Percentiles rank a stretch among this genome's conserved stretches.
Conservation (phyloP, 2,888 invertebrate genomes). For the Xylocampa areola region DNA sequence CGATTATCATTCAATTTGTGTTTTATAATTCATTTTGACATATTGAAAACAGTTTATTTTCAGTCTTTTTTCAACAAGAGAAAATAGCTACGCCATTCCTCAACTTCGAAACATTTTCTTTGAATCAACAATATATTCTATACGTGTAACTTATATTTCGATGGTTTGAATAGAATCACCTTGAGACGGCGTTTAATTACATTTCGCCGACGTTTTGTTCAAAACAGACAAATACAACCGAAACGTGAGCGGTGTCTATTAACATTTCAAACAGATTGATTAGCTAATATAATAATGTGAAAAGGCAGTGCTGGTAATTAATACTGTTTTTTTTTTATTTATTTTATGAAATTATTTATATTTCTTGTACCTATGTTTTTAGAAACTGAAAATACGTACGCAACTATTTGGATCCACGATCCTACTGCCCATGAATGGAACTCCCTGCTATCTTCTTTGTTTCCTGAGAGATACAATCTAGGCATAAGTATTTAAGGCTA, state of each 20-base stretch:
- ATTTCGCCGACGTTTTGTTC: slow-evolving; percentile 38
- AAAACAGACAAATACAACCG: slow-evolving; percentile 23
- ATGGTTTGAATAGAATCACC: slow-evolving; percentile 48
- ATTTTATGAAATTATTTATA: no score
- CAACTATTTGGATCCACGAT: no score
- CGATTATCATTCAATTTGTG: background rate
- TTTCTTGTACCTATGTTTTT: no score
- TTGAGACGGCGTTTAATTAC: slow-evolving; percentile 41
- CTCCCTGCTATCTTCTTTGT: no score
- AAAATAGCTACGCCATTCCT: slow-evolving; percentile 20
- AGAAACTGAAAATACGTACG: no score
- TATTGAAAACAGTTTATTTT: slow-evolving; percentile 6
- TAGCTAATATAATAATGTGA: slow-evolving; percentile 12
- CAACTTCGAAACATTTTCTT: slow-evolving; percentile 28
- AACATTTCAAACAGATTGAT: slow-evolving; percentile 36
- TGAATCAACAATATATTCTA: no score
- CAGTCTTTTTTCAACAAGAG: slow-evolving; percentile 17
- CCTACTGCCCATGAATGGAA: no score
- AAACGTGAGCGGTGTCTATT: slow-evolving; percentile 15
- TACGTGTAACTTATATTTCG: no score
- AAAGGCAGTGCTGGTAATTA: slow-evolving; percentile 19
- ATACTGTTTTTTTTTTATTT: no score
- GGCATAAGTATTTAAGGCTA: no score
- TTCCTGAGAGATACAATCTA: no score
- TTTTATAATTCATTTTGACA: slow-evolving; percentile 2